Percentiles rank a stretch among this genome's conserved stretches.
Evolutionary conservation across 1,140 invertebrate species (phyloP).

Genomic region (Brachionus rotundiformis): DNA sequence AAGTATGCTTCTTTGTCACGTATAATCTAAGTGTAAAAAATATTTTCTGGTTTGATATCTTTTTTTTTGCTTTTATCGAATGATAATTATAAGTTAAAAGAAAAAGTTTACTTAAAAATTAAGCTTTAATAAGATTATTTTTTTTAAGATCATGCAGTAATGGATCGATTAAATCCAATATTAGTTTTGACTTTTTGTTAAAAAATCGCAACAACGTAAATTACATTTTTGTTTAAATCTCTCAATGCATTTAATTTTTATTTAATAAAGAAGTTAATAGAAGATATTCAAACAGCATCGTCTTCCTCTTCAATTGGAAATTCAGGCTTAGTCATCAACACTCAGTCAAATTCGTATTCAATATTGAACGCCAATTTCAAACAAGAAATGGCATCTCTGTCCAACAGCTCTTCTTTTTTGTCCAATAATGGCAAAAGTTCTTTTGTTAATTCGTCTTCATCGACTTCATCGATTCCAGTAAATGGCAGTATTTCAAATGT

Average conservation of each 20-base stretch:
- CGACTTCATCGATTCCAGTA: conserved; percentile 45
- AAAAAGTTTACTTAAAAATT: background rate
- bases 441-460: conserved; percentile 36
- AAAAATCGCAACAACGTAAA: conserved; percentile 47
- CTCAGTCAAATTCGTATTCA: background rate
- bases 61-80: background rate
- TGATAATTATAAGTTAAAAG: conserved; percentile 17
- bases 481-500: conserved; percentile 14
- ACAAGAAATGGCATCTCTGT: background rate
- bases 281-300: conserved; percentile 32
- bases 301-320: conserved; percentile 17
- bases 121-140: background rate
- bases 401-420: conserved; percentile 30
- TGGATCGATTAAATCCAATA: conserved; percentile 50
- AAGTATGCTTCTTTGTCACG: background rate
- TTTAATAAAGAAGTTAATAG: conserved; percentile 39
- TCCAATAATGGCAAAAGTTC: conserved; percentile 34
- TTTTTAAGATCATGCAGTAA: conserved; percentile 51
- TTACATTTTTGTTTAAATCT: background rate
- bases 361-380: conserved; percentile 1
- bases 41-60: too few relatives aligned
- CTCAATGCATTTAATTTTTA: too few relatives aligned
- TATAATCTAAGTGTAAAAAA: background rate
- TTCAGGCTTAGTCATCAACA: background rate
- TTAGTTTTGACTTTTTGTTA: conserved; percentile 35